Evolutionary conservation across 2,888 invertebrate species (phyloP), one percentile per base, ranked within the genome.

Genomic region (Drosophila algonquin): DNA sequence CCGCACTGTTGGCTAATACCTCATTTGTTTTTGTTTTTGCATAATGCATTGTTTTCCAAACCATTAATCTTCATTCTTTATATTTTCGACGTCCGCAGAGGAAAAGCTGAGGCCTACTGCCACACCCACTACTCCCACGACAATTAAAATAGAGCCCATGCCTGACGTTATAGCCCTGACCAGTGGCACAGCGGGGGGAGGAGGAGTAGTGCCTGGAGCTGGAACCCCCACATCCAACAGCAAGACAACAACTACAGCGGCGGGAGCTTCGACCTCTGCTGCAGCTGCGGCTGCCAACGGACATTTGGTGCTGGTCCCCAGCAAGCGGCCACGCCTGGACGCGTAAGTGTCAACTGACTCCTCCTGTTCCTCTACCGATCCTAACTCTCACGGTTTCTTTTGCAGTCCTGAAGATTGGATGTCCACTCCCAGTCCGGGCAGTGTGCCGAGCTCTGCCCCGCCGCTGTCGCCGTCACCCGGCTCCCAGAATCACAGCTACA

Each of bases 401-500:
- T 74, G 1, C 58, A 92, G 92, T 44, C 81, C 90, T 40, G 92
- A 95, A 85, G 95, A 95, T 87, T 95, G 95, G 95, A 92, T 95
- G 75, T 93, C 94, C 63, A 94, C 94, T 24, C 94, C 94, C 70
- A 94, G 94, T 91, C 94, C 95, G 82, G 93, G 93, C 82, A 90
- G 93, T 87, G 91, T 93, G 90, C 91, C 93, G 86, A 90, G 94
- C 93, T 93, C 93, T 93, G 93, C 91, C 93, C 92, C 95, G 92
- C 90, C 95, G 92, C 81, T 96, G 93, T 95, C 95, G n/a, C 95
- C 95, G 14, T 95, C 95, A 14, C 95, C 95, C 61, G 94, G 94
- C 48, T 94, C 95, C 12, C 94, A 92, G 79, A 92, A 90, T 81
- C 92, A 92, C 72, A 92, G 90, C 65, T 92, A 91, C 74, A 92